These are phyloP conservation scores for Venturia canescens DNA, from an alignment of 1,140 invertebrate genomes.

Conservation along the genomic window DNA sequence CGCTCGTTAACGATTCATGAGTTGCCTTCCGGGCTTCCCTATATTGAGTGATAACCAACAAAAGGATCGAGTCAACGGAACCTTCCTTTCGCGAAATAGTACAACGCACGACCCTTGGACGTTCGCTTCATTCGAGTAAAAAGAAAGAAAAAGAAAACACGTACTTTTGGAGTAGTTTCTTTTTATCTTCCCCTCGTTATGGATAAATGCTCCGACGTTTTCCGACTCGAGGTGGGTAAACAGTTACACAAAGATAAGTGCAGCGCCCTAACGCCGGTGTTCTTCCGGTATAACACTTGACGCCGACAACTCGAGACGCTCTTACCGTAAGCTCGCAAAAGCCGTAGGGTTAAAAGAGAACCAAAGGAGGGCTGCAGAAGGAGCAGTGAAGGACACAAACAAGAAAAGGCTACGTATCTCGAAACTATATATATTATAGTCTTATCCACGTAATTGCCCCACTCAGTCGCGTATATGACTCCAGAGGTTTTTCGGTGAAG, in stretches of 20 bases:
- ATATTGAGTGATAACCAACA: neutral
- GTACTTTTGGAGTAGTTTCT: conserved; percentile 1
- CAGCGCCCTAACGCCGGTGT: conserved; percentile 50
- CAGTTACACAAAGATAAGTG: conserved; percentile 70
- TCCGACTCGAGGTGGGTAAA: conserved; percentile 66
- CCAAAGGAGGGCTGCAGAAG: neutral
- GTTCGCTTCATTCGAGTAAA: neutral
- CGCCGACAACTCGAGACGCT: conserved; percentile 66
- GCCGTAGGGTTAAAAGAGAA: conserved; percentile 2
- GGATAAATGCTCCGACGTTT: conserved; percentile 69
- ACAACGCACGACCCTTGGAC: no score
- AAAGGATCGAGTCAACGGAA: neutral
- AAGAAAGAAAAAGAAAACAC: neutral
- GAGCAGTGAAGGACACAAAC: neutral
- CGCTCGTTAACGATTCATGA: no score
- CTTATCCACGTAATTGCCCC: conserved; percentile 1
- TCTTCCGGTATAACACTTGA: conserved; percentile 54
- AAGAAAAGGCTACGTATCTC: neutral
- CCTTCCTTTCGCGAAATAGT: no score
- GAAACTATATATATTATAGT: neutral
- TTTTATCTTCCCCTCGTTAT: conserved; percentile 67
- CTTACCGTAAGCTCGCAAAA: conserved; percentile 49
- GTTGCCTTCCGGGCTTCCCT: no score
- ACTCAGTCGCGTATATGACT: neutral
- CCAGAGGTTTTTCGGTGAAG: neutral